Conservation (phyloP, 2,888 invertebrate species). For the Carterocephalus palaemon region DNA sequence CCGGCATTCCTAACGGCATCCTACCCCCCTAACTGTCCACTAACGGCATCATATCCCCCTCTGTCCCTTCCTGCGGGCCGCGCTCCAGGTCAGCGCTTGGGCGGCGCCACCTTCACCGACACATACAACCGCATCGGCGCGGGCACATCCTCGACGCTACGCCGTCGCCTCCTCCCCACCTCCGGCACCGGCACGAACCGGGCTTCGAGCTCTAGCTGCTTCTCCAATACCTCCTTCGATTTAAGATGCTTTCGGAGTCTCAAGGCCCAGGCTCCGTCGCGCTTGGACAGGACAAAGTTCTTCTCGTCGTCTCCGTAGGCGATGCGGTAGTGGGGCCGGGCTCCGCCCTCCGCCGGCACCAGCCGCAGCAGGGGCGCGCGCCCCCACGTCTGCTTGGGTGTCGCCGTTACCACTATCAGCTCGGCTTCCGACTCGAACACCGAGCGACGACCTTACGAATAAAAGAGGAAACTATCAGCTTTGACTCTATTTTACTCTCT, state of each 20-base stretch:
- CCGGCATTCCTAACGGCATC: too few relatives aligned
- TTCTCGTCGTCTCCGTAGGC: conserved; percentile 55
- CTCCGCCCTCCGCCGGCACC: conserved; percentile 56
- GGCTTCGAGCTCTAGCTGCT: conserved; percentile 65
- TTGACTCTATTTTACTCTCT: background rate
- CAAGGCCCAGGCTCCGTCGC: conserved; percentile 65
- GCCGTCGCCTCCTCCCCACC: conserved; percentile 34
- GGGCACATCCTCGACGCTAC: conserved; percentile 41
- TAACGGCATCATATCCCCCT: too few relatives aligned
- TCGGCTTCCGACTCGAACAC: conserved; percentile 60
- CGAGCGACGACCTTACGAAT: conserved; percentile 59
- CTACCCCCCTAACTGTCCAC: too few relatives aligned
- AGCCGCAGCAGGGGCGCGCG: conserved; percentile 62
- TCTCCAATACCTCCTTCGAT: conserved; percentile 39
- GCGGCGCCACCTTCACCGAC: conserved; percentile 52
- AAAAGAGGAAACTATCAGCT: background rate
- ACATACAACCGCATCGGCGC: conserved; percentile 65
- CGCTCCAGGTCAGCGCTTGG: conserved; percentile 40
- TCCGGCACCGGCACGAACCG: conserved; percentile 53
- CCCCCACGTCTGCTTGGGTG: conserved; percentile 59
- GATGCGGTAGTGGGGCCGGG: conserved; percentile 61
- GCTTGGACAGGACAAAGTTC: conserved; percentile 57
- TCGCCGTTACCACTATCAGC: conserved; percentile 54
- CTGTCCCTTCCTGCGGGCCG: too few relatives aligned
- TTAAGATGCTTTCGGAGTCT: conserved; percentile 54